Conservation (phyloP, 2,888 invertebrate genomes). For the Metacarcinus magister region DNA sequence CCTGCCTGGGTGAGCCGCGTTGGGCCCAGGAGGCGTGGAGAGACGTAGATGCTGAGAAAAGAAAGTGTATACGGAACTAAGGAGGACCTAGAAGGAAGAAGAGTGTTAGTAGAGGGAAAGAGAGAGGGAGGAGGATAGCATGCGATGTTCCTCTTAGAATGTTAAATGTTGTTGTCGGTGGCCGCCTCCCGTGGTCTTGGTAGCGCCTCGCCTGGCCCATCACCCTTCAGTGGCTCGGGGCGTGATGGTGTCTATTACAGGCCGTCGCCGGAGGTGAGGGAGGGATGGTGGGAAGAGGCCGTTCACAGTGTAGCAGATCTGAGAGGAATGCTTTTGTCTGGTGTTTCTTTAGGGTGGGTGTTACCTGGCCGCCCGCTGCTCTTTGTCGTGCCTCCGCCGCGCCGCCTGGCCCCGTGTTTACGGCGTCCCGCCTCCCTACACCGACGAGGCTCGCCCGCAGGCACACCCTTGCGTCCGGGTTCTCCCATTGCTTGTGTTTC, state of each 20-base stretch:
- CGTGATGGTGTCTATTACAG: constrained; percentile 61
- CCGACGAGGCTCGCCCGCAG: neutral
- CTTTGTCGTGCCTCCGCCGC: constrained; percentile 55
- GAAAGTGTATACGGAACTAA: neutral
- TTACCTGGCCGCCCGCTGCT: constrained; percentile 41
- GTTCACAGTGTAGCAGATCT: constrained; percentile 43
- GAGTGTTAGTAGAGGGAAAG: neutral
- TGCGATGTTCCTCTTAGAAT: neutral
- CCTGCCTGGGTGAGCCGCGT: neutral
- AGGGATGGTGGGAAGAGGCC: neutral
- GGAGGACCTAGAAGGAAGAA: neutral
- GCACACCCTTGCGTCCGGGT: neutral
- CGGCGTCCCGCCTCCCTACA: neutral
- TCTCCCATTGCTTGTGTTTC: neutral
- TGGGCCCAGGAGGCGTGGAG: neutral
- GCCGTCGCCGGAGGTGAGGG: neutral
- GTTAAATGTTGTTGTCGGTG: neutral
- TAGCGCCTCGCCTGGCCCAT: constrained; percentile 16
- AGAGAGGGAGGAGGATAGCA: neutral
- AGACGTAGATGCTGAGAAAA: neutral
- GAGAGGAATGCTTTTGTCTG: constrained; percentile 61
- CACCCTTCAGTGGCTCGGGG: constrained; percentile 5
- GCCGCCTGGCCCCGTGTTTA: constrained; percentile 1
- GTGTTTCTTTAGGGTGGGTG: constrained; percentile 56
- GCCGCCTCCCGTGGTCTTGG: neutral